Percentiles rank a stretch among this genome's conserved stretches.
Conservation (phyloP, 1,140 invertebrate species). For the Zaprionus nigranus region DNA sequence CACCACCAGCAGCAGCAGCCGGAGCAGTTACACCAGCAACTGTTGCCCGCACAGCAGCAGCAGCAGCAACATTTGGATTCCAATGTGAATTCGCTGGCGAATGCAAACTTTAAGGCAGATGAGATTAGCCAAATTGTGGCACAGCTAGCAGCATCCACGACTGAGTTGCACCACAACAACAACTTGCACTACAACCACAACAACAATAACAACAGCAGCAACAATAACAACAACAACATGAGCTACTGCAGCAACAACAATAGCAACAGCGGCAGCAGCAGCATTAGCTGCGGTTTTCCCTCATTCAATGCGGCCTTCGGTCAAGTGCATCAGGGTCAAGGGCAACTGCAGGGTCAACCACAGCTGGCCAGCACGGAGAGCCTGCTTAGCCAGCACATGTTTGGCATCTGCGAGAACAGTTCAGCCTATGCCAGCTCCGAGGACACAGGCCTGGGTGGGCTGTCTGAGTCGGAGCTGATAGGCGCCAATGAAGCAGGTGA, state of each 20-base stretch:
- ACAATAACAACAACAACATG: constrained; percentile 43
- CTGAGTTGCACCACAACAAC: constrained; percentile 45
- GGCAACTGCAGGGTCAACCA: constrained; percentile 12
- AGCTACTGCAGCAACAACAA: constrained; percentile 58
- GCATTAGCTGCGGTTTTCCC: constrained; percentile 55
- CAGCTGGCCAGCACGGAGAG: constrained; percentile 64
- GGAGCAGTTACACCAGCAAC: constrained; percentile 24
- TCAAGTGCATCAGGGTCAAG: constrained; percentile 32
- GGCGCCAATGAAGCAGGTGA: constrained; percentile 78
- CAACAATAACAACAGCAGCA: constrained; percentile 51
- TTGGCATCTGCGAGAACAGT: constrained; percentile 86
- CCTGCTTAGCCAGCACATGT: constrained; percentile 73
- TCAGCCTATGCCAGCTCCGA: constrained; percentile 87
- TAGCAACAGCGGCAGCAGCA: constrained; percentile 55
- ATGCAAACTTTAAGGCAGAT: constrained; percentile 65
- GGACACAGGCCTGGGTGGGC: constrained; percentile 85
- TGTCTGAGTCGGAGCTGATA: constrained; percentile 86
- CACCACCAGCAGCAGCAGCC: constrained; percentile 40
- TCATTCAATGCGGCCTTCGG: constrained; percentile 72
- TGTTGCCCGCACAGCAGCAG: constrained; percentile 11
- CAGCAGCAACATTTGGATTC: constrained; percentile 41
- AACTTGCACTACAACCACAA: constrained; percentile 63
- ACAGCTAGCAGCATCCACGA: constrained; percentile 58
- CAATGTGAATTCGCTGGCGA: constrained; percentile 42
- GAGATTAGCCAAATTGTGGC: constrained; percentile 76